A percentile compares a stretch with the other conserved stretches of the same genome.
Conservation (phyloP, 2,797 vertebrate species). For the Platalea minor region DNA sequence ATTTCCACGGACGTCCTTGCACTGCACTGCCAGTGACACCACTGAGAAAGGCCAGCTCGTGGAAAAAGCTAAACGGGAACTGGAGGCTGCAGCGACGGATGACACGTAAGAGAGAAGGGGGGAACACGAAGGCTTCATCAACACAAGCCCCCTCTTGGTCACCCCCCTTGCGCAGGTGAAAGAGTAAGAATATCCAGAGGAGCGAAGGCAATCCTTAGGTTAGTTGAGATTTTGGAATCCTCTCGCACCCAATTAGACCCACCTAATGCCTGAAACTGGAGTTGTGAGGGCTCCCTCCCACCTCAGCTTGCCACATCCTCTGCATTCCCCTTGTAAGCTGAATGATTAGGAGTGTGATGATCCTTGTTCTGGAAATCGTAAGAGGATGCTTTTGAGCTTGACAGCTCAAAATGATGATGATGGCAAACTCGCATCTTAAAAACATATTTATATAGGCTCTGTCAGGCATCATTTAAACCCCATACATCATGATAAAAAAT, state of each 20-base stretch:
- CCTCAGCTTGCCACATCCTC: background rate
- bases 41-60: background rate
- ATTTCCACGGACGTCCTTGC: background rate
- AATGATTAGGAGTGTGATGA: background rate
- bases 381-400: background rate
- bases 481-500: background rate
- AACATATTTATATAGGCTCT: background rate
- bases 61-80: background rate
- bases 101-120: background rate
- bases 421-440: conserved; percentile 13
- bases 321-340: background rate
- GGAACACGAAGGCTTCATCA: background rate
- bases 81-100: background rate
- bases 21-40: background rate
- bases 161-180: background rate
- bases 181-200: background rate
- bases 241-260: background rate
- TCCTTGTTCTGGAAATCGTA: background rate
- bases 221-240: background rate
- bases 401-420: conserved; percentile 36
- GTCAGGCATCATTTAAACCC: conserved; percentile 17
- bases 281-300: background rate
- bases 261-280: background rate
- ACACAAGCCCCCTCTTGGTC: background rate
- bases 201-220: background rate